Evolutionary conservation across 1,140 invertebrate species (phyloP).

Genomic region (Rhagoletis zephyria): DNA sequence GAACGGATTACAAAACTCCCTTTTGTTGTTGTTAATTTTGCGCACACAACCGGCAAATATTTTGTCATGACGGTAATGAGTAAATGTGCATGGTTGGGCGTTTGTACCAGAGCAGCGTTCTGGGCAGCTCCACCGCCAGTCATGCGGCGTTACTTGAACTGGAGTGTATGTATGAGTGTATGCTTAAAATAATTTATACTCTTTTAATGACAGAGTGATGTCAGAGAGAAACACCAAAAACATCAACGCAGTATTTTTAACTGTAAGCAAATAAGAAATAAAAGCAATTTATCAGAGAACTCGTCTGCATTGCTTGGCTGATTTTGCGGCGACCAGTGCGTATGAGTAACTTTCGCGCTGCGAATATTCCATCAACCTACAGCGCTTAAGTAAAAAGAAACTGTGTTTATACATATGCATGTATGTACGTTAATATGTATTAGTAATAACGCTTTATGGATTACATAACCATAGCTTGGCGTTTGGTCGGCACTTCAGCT

Average conservation of each 20-base stretch:
- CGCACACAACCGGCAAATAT: constrained; percentile 40
- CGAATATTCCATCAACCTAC: too few species aligned
- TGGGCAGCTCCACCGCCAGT: background rate
- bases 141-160: too few species aligned
- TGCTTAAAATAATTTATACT: constrained; percentile 2
- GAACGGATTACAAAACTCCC: constrained; percentile 19
- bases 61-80: constrained; percentile 43
- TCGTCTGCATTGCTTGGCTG: background rate
- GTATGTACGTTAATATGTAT: background rate
- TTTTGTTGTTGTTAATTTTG: constrained; percentile 41
- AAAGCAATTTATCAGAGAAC: background rate
- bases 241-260: background rate
- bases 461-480: too few species aligned
- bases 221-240: background rate
- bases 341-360: background rate
- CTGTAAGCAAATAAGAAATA: constrained; percentile 19
- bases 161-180: background rate
- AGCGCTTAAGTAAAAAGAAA: too few species aligned
- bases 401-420: too few species aligned
- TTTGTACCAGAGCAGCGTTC: background rate
- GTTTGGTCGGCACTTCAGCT: too few species aligned
- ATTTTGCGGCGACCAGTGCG: background rate
- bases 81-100: background rate
- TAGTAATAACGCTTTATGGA: background rate
- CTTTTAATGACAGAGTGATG: background rate